Conservation (phyloP, 2,113 vertebrate genomes). For the Corydoras sp. region DNA sequence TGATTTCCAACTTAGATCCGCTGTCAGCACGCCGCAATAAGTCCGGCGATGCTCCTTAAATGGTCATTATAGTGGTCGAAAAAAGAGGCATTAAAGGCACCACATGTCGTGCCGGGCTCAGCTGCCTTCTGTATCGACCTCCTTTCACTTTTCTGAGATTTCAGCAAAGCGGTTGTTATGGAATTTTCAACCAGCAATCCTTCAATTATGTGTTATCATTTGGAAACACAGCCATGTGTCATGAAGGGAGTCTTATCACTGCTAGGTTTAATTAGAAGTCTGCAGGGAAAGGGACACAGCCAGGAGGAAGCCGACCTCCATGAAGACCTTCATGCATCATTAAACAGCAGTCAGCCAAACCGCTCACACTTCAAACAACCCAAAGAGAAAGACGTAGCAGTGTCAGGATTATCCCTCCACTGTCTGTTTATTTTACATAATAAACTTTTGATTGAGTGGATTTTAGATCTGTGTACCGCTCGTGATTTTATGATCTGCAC, state of each 20-base stretch:
- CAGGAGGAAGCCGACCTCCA: slow-evolving; percentile 29
- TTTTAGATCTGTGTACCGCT: too few species aligned
- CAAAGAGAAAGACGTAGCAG: too few species aligned
- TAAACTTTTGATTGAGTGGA: too few species aligned
- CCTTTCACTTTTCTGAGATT: slow-evolving; percentile 22
- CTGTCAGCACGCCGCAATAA: background rate
- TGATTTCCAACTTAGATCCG: slow-evolving; percentile 8
- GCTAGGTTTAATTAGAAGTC: slow-evolving; percentile 42
- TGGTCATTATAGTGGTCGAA: background rate
- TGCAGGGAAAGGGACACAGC: slow-evolving; percentile 25
- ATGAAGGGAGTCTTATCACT: slow-evolving; percentile 28
- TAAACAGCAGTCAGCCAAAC: slow-evolving; percentile 33
- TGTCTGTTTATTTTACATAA: too few species aligned
- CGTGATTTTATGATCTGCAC: too few species aligned
- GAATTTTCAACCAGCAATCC: slow-evolving; percentile 38
- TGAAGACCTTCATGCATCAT: slow-evolving; percentile 46
- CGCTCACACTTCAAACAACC: slow-evolving; percentile 15
- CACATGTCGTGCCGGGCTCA: slow-evolving; percentile 3
- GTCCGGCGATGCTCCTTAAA: slow-evolving; percentile 7
- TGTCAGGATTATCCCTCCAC: too few species aligned
- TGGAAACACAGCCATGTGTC: slow-evolving; percentile 21
- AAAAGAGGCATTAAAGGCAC: slow-evolving; percentile 16
- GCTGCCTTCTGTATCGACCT: slow-evolving; percentile 24
- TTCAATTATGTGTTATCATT: slow-evolving; percentile 45
- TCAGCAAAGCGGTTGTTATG: slow-evolving; percentile 19